phyloP scores from a whole-genome alignment of 2,888 invertebrate genomes.

The Saturnia pavonia region DNA sequence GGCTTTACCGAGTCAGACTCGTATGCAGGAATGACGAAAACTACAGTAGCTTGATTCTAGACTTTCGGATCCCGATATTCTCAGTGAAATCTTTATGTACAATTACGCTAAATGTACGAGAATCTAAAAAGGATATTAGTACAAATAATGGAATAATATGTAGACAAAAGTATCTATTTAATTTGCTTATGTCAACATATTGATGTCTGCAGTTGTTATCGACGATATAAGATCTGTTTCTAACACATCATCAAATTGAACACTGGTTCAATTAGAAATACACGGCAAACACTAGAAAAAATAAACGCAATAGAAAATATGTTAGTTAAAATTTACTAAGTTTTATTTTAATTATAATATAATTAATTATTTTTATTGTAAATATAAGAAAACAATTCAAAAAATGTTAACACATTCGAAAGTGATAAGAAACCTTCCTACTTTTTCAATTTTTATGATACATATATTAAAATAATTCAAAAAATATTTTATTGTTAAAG shows the following conservation, averaged over 20 bases:
- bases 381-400: not conserved
- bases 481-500: not conserved
- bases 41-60: not conserved
- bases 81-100: not conserved
- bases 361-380: no score
- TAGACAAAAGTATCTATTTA: no score
- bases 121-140: not conserved
- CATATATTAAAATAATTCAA: not conserved
- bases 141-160: not conserved
- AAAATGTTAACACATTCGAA: not conserved
- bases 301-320: not conserved
- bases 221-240: not conserved
- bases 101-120: not conserved
- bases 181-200: not conserved
- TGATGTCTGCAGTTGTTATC: not conserved
- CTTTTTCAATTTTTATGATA: not conserved
- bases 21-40: not conserved
- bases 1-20: not conserved
- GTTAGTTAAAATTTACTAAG: not conserved
- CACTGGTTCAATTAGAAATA: not conserved
- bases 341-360: not conserved
- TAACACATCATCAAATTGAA: not conserved
- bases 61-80: no score
- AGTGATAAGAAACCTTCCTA: not conserved
- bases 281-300: not conserved